phyloP scores from a whole-genome alignment of 1,140 invertebrate genomes.

The Polypedilum vanderplanki region DNA sequence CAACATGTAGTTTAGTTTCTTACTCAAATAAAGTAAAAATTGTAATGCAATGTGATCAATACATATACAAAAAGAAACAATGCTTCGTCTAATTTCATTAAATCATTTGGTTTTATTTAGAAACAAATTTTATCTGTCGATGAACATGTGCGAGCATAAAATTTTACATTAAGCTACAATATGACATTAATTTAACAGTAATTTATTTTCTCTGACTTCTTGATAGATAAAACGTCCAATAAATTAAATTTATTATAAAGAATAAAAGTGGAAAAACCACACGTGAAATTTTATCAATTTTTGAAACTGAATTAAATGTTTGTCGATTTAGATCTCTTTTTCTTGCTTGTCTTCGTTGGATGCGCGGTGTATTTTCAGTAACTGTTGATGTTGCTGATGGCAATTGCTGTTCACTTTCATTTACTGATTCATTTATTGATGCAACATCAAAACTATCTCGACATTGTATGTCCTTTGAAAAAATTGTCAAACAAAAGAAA shows the following conservation, averaged over 20 bases:
- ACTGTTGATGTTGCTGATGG: neutral
- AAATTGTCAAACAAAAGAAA: slow-evolving; percentile 28
- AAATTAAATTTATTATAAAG: slow-evolving; percentile 68
- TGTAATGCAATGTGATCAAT: no score
- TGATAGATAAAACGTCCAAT: slow-evolving; percentile 69
- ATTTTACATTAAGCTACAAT: no score
- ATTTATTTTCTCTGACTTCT: slow-evolving; percentile 48
- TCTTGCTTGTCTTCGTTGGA: slow-evolving; percentile 34
- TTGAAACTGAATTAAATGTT: slow-evolving; percentile 69
- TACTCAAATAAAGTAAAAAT: no score
- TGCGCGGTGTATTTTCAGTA: neutral
- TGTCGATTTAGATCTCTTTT: slow-evolving; percentile 44
- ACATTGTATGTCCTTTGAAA: neutral
- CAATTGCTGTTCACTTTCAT: slow-evolving; percentile 7
- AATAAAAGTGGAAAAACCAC: slow-evolving; percentile 70
- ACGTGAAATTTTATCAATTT: slow-evolving; percentile 67
- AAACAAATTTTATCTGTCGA: no score
- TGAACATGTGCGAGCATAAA: no score
- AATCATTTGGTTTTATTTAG: no score
- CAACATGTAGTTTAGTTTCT: no score
- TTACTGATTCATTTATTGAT: neutral
- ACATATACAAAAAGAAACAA: no score
- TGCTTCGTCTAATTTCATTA: no score
- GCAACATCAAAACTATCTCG: neutral
- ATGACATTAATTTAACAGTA: neutral